phyloP scores from a whole-genome alignment of 2,113 vertebrate species.

The Sialia sialis region DNA sequence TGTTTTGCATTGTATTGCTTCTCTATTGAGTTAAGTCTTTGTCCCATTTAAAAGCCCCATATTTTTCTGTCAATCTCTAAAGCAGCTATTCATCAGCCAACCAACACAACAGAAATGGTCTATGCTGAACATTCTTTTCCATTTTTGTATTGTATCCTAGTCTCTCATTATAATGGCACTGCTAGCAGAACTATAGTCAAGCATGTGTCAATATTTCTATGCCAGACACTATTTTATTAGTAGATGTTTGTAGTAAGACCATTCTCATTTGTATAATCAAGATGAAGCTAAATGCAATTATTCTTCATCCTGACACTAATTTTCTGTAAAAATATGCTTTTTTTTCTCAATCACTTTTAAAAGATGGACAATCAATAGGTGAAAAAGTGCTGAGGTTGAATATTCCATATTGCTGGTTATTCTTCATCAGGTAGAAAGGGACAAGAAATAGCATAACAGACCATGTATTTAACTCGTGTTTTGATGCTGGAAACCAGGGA shows the following conservation, averaged over 20 bases:
- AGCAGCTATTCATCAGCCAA: constrained; percentile 46
- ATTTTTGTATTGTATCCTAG: constrained; percentile 28
- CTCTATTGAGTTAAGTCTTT: constrained; percentile 66
- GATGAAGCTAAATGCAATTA: constrained; percentile 33
- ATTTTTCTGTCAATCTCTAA: constrained; percentile 61
- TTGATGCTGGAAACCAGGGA: not conserved
- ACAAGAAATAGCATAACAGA: not conserved
- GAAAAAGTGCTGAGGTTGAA: not conserved
- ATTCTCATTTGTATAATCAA: constrained; percentile 47
- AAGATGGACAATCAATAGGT: not conserved
- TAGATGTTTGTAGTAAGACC: constrained; percentile 26
- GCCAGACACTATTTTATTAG: constrained; percentile 24
- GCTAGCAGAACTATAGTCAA: constrained; percentile 29
- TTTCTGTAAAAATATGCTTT: not conserved
- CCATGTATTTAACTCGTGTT: not conserved
- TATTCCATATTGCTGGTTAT: not conserved
- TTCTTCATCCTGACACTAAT: not conserved
- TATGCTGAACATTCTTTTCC: constrained; percentile 20
- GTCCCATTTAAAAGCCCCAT: constrained; percentile 57
- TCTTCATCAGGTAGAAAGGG: not conserved
- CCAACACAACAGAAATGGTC: constrained; percentile 25
- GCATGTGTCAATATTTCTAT: constrained; percentile 23
- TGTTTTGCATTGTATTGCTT: constrained; percentile 58
- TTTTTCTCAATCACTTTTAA: not conserved
- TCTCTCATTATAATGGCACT: constrained; percentile 15